Base-by-base conservation (phyloP, 2,888 invertebrate species). In the Aleiodes alternator region DNA sequence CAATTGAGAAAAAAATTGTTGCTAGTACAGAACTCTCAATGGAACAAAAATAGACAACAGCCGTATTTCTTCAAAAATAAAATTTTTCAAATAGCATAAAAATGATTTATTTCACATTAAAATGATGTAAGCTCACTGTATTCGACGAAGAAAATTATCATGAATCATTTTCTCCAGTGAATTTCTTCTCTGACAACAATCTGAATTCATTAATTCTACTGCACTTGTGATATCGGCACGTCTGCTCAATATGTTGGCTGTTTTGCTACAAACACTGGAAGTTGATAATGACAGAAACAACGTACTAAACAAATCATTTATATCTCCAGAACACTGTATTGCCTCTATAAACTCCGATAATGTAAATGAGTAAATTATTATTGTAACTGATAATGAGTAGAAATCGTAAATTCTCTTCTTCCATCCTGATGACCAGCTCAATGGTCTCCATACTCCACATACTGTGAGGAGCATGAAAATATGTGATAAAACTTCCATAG, bases 361-460 rank as follows among this genome's bases (percentile, higher is more conserved):
- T 43, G 56, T 31, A 55, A 16, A 69, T 64, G 34, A 72, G 43
- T n/a, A n/a, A 7, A 43, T 34, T 29, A n/a, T 53, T 11, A 14
- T 11, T 4, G 11, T 34, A 66, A 31, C 23, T 57, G 8, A 23
- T 14, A 16, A 68, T 9, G 34, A 14, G 57, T 50, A 50, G 3
- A 3, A 72, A 29, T 11, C 43, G 43, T 43, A 43, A 3, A 8
- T 9, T 3, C 7, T 43, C 9, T 8, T 43, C 11, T 73, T 73
- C 76, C 76, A 76, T 48, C 16, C 69, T 23, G 76, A 55, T 1
- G 57, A 38, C 70, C 73, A 77, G 14, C 61, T 56, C 56, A 38
- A 68, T 16, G 77, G 77, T 23, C 72, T 72, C 77, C 77, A 77
- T 53, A 57, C 57, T 3, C 77, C 77, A 50, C 57, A 70, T 50